Evolutionary conservation across 1,140 invertebrate genomes (phyloP).

Genomic region (Aleiodes sp.): DNA sequence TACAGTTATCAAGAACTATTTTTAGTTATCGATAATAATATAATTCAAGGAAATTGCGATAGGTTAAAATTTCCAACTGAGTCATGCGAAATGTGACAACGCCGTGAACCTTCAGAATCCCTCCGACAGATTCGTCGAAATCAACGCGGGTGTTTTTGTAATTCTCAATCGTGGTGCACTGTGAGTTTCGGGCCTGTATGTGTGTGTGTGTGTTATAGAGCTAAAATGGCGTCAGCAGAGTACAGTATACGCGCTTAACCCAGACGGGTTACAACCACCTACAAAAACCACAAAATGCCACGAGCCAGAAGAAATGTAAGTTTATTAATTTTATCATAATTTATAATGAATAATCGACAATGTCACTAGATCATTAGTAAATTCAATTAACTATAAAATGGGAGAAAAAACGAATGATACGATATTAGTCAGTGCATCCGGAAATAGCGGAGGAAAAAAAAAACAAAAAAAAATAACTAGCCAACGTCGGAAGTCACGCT

Average conservation of each 20-base stretch:
- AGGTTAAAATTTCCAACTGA: too few relatives aligned
- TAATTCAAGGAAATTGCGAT: too few relatives aligned
- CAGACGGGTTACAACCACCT: neutral
- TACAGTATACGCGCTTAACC: constrained; percentile 44
- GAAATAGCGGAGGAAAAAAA: constrained; percentile 18
- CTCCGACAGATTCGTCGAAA: constrained; percentile 34
- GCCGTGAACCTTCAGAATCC: constrained; percentile 16
- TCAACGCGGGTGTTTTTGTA: constrained; percentile 55
- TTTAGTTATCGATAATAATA: too few relatives aligned
- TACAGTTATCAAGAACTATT: too few relatives aligned
- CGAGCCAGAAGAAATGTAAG: constrained; percentile 42
- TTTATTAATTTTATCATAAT: neutral
- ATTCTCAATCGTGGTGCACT: constrained; percentile 47
- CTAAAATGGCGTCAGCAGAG: constrained; percentile 54
- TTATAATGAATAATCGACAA: neutral
- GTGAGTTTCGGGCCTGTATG: too few relatives aligned
- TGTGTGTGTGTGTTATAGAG: constrained; percentile 35
- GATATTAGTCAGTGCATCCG: constrained; percentile 15
- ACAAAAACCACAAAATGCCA: constrained; percentile 40
- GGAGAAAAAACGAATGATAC: constrained; percentile 24
- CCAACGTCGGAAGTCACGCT: constrained; percentile 32
- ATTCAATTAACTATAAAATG: too few relatives aligned
- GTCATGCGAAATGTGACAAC: constrained; percentile 41
- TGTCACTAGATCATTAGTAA: constrained; percentile 30
- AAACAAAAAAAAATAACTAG: constrained; percentile 16